phyloP scores from a whole-genome alignment of 1,140 invertebrate species.

The Geopemphigus sp. region DNA sequence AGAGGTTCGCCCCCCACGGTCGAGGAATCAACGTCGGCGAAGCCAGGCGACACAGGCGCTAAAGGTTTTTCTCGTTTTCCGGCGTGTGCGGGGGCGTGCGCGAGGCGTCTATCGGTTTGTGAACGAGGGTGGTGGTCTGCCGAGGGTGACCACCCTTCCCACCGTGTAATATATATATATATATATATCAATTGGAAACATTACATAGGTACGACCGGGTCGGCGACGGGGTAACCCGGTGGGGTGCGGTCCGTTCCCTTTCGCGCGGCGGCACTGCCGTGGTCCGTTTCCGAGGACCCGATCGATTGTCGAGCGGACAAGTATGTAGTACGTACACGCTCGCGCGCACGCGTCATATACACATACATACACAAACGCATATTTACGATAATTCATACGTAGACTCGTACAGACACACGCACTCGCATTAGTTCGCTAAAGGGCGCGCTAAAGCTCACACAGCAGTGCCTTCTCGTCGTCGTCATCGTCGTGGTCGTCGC shows the following conservation, averaged over 20 bases:
- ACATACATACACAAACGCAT: too few relatives aligned
- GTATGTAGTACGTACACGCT: background rate
- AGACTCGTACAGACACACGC: too few relatives aligned
- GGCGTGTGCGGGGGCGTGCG: background rate
- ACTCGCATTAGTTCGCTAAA: background rate
- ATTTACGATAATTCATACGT: too few relatives aligned
- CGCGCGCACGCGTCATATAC: background rate
- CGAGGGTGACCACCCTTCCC: background rate
- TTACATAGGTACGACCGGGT: too few relatives aligned
- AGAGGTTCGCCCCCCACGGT: conserved; percentile 7
- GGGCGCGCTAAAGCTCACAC: conserved; percentile 15
- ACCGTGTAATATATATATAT: too few relatives aligned
- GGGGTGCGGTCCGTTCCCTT: background rate
- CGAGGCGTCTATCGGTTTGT: too few relatives aligned
- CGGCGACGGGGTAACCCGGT: background rate
- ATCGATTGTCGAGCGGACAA: conserved; percentile 25
- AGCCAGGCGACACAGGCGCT: too few relatives aligned
- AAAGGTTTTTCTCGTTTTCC: conserved; percentile 37
- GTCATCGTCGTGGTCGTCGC: background rate
- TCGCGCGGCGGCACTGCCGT: background rate
- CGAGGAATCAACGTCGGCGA: conserved; percentile 8
- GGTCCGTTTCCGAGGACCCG: conserved; percentile 4
- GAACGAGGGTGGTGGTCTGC: too few relatives aligned
- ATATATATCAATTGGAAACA: too few relatives aligned
- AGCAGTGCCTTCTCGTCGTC: conserved; percentile 16